Evolutionary conservation across 2,888 invertebrate species (phyloP).

Genomic region (Syrista parreyssii): DNA sequence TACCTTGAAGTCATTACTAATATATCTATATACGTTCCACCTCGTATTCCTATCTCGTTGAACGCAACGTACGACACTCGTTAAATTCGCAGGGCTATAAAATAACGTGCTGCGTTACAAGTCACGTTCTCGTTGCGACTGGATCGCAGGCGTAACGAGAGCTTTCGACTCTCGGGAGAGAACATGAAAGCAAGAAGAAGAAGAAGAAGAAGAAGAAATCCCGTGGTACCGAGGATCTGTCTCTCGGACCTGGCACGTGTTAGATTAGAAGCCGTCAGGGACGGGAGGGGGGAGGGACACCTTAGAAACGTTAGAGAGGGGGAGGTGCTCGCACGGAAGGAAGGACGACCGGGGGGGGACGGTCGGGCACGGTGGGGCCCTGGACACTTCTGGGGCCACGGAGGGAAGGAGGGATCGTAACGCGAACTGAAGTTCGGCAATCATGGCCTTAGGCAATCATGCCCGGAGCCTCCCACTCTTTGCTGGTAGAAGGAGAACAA

Average conservation of each 20-base stretch:
- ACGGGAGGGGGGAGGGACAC: slow-evolving; percentile 23
- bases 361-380: slow-evolving; percentile 65
- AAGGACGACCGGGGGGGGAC: slow-evolving; percentile 69
- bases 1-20: too few species aligned
- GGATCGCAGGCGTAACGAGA: too few species aligned
- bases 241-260: slow-evolving; percentile 49
- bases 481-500: slow-evolving; percentile 16
- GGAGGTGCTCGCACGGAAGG: slow-evolving; percentile 59
- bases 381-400: not conserved
- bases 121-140: too few species aligned
- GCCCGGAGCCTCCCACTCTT: slow-evolving; percentile 26
- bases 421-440: slow-evolving; percentile 62
- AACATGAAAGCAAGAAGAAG: not conserved
- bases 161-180: not conserved
- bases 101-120: too few species aligned
- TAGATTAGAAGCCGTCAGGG: slow-evolving; percentile 40
- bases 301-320: slow-evolving; percentile 56
- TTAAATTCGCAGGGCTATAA: too few species aligned
- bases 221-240: slow-evolving; percentile 9
- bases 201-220: not conserved
- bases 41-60: too few species aligned
- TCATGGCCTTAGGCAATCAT: slow-evolving; percentile 64
- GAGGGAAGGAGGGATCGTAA: slow-evolving; percentile 66
- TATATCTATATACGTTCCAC: too few species aligned
- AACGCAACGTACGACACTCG: too few species aligned